Evolutionary conservation across 1,140 invertebrate species (phyloP).

Genomic region (Zaprionus nigranus): DNA sequence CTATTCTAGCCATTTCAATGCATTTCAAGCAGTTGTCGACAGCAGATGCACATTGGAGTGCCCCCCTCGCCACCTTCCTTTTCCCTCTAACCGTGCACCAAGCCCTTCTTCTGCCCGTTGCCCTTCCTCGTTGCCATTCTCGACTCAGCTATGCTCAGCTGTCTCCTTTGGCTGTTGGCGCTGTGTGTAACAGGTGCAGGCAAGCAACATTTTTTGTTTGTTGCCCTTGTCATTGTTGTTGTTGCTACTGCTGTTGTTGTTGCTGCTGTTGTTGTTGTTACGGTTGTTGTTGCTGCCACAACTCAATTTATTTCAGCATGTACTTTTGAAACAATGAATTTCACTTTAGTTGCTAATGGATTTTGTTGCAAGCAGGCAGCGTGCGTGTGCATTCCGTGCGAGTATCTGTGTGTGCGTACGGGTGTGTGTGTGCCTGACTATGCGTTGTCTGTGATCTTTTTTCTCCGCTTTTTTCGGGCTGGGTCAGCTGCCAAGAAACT

Average conservation of each 20-base stretch:
- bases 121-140: not conserved
- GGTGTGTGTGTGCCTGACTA: slow-evolving; percentile 5
- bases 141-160: slow-evolving; percentile 11
- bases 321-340: slow-evolving; percentile 83
- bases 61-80: not conserved
- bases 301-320: slow-evolving; percentile 83
- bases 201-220: slow-evolving; percentile 52
- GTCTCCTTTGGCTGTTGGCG: slow-evolving; percentile 34
- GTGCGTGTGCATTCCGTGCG: not conserved
- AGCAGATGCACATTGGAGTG: slow-evolving; percentile 37
- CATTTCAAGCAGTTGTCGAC: slow-evolving; percentile 57
- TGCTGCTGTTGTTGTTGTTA: slow-evolving; percentile 38
- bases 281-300: slow-evolving; percentile 62
- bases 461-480: slow-evolving; percentile 15
- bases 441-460: not conserved
- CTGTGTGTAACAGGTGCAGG: slow-evolving; percentile 75
- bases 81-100: not conserved
- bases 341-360: slow-evolving; percentile 83
- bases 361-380: slow-evolving; percentile 67
- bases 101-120: not conserved
- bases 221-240: slow-evolving; percentile 33
- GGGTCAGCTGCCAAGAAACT: slow-evolving; percentile 53
- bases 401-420: slow-evolving; percentile 12
- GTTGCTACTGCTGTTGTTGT: slow-evolving; percentile 16
- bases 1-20: slow-evolving; percentile 60